phyloP scores from a whole-genome alignment of 2,888 invertebrate genomes.

The Gnatocerus cornutus region DNA sequence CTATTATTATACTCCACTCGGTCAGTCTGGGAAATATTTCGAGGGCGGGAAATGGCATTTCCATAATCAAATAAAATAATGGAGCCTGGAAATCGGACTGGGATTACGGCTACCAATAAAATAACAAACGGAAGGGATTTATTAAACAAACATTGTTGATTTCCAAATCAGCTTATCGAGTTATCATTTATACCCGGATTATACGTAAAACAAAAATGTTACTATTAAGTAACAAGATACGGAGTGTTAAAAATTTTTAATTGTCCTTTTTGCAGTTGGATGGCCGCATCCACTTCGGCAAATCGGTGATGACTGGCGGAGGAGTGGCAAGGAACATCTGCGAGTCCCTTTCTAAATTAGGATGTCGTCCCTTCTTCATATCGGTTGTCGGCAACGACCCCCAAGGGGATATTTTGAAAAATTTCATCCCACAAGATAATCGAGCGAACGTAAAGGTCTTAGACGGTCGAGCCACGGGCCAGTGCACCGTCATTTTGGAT shows the following conservation, averaged over 20 bases:
- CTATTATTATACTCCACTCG: not conserved
- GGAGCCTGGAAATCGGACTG: not conserved
- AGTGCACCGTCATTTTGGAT: conserved; percentile 85
- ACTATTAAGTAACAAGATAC: no score
- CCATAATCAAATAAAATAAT: conserved; percentile 10
- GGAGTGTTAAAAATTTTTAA: not conserved
- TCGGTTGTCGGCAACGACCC: conserved; percentile 85
- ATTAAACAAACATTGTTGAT: not conserved
- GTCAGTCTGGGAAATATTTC: not conserved
- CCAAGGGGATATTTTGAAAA: conserved; percentile 69
- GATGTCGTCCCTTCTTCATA: conserved; percentile 77
- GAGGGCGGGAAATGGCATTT: conserved; percentile 7
- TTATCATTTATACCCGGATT: no score
- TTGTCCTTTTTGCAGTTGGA: conserved; percentile 77
- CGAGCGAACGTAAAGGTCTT: conserved; percentile 63
- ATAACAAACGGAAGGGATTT: conserved; percentile 5
- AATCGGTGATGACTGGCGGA: conserved; percentile 76
- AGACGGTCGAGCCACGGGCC: conserved; percentile 75
- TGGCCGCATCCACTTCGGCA: conserved; percentile 84
- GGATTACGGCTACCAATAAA: conserved; percentile 16
- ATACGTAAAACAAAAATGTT: no score
- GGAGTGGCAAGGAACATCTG: conserved; percentile 96
- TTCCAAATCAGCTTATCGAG: no score
- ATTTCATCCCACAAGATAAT: conserved; percentile 63
- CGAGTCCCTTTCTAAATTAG: conserved; percentile 86